Conservation (phyloP, 2,888 invertebrate genomes). For the Norana najaformis region DNA sequence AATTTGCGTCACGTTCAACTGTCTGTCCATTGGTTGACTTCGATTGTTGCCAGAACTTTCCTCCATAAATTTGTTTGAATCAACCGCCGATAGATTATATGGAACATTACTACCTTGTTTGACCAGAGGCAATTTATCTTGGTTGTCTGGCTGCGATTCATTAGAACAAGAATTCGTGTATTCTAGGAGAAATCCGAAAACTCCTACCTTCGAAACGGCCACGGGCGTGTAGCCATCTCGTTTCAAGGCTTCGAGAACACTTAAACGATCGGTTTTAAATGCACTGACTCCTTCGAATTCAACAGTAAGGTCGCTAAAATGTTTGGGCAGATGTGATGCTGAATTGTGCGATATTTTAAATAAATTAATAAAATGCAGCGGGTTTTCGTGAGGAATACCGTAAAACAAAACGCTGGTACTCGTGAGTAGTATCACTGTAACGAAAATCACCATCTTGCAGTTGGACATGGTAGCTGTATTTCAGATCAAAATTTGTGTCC, state of each 20-base stretch:
- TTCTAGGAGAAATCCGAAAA: no score
- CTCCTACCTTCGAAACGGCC: background rate
- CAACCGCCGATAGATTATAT: background rate
- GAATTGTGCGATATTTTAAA: background rate
- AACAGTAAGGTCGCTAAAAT: background rate
- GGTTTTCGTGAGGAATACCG: background rate
- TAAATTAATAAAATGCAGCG: background rate
- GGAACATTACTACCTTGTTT: background rate
- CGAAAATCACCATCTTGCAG: background rate
- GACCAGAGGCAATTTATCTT: no score
- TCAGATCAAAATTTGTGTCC: background rate
- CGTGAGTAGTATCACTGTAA: background rate
- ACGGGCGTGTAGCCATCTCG: background rate
- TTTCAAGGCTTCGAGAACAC: background rate
- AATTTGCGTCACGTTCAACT: background rate
- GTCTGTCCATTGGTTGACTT: background rate
- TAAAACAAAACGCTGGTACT: background rate
- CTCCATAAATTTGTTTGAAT: background rate
- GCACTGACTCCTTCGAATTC: background rate
- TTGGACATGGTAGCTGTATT: background rate
- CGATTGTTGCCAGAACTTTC: background rate
- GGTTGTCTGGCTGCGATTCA: background rate
- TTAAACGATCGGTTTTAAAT: background rate
- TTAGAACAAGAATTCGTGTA: background rate
- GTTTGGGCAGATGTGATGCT: background rate